Base-by-base conservation (phyloP, 2,797 vertebrate genomes). In the Notolepis coatsorum region DNA sequence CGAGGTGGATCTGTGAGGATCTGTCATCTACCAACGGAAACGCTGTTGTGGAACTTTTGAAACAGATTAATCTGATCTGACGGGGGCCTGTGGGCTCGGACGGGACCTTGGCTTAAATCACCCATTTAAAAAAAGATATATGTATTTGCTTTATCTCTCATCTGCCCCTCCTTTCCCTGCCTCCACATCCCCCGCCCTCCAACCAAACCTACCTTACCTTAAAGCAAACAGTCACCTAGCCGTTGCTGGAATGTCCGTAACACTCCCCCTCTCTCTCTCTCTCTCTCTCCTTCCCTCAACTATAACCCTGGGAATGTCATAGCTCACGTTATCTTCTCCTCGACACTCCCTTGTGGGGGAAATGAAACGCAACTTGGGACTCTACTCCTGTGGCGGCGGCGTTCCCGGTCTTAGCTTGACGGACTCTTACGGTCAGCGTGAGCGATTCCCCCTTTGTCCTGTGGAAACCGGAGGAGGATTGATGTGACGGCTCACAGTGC, bases 361-460 rank as follows among this genome's bases (percentile, higher is more conserved):
- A 63, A 53, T 55, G 10, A n/a, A 41, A 15, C 23, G 23, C 51
- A 42, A 21, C 2, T 12, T 37, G 8, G 7, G 20, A 50, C 59
- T 57, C 13, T 33, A 55, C 24, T n/a, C n/a, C 49, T 27, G 33
- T 3, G 4, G 17, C 21, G 1, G 35, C 61, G 28, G 68, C 12
- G 7, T 63, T 52, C 63, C 23, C n/a, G n/a, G n/a, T n/a, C n/a
- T n/a, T n/a, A n/a, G n/a, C n/a, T 58, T 68, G 66, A 71, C 0
- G 45, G 70, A 61, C 59, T 20, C 7, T 33, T n/a, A n/a, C n/a
- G n/a, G n/a, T n/a, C n/a, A n/a, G n/a, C n/a, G n/a, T 21, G 39
- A 20, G 18, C n/a, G 7, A n/a, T 8, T 20, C 39, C 31, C 24
- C 24, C 23, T 38, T 18, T 10, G 2, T 15, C 10, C 7, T 13